Evolutionary conservation across 2,113 vertebrate genomes (phyloP).

Genomic region (Anarrhichthys ocellatus): DNA sequence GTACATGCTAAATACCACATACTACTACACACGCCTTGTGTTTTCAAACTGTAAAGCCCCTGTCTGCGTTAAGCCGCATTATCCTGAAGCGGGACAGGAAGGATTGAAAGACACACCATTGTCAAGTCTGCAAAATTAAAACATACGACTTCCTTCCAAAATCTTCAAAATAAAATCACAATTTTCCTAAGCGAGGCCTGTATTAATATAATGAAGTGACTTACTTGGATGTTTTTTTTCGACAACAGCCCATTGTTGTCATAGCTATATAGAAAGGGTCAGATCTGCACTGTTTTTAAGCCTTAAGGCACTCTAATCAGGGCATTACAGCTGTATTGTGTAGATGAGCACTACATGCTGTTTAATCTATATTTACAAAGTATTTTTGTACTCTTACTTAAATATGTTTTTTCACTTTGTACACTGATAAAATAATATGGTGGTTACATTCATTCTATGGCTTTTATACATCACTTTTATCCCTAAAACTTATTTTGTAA

Average conservation of each 20-base stretch:
- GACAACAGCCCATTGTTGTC: fast-evolving
- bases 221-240: fast-evolving
- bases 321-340: fast-evolving
- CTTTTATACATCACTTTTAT: not conserved
- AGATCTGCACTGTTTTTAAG: not conserved
- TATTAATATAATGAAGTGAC: fast-evolving
- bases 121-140: not conserved
- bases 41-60: constrained; percentile 67
- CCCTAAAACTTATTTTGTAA: not conserved
- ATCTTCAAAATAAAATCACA: constrained; percentile 42
- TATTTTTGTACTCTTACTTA: not conserved
- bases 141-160: fast-evolving
- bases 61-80: constrained; percentile 79
- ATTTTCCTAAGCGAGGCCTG: fast-evolving
- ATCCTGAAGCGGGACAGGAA: constrained; percentile 73
- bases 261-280: fast-evolving
- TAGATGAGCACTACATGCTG: fast-evolving
- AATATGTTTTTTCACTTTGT: no score
- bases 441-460: fast-evolving
- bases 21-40: constrained; percentile 19
- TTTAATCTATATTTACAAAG: not conserved
- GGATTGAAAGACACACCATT: constrained; percentile 54
- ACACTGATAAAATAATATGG: fast-evolving
- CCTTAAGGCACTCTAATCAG: not conserved
- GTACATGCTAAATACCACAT: not conserved